phyloP scores from a whole-genome alignment of 2,113 vertebrate genomes.

The Myiopsitta monachus region DNA sequence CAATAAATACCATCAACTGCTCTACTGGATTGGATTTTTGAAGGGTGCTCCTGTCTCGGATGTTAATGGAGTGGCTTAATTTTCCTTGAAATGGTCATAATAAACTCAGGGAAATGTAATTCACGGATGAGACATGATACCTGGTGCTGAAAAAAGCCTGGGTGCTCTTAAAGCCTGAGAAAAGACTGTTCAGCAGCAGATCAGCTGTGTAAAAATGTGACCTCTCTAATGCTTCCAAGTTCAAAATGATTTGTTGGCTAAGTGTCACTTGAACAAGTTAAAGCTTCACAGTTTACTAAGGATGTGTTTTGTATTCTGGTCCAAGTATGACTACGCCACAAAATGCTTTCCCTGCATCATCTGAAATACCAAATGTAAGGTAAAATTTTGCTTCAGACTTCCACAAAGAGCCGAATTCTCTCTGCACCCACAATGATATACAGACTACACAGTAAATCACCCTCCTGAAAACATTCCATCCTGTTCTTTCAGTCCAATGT shows the following conservation, averaged over 20 bases:
- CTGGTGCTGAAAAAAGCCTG: background rate
- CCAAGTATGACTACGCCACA: slow-evolving; percentile 39
- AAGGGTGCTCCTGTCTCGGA: slow-evolving; percentile 12
- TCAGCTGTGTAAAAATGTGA: slow-evolving; percentile 34
- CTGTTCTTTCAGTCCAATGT: background rate
- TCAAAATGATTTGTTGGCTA: slow-evolving; percentile 44
- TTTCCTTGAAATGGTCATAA: slow-evolving; percentile 47
- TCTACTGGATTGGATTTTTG: slow-evolving; percentile 21
- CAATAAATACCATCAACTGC: slow-evolving; percentile 37
- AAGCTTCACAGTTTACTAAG: slow-evolving; percentile 56
- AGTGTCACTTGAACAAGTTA: slow-evolving; percentile 45
- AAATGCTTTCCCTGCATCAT: slow-evolving; percentile 48
- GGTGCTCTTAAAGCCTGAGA: slow-evolving; percentile 9
- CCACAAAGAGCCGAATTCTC: slow-evolving; percentile 2
- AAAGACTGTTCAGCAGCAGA: slow-evolving; percentile 7
- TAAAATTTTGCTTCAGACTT: slow-evolving; percentile 43
- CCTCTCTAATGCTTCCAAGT: slow-evolving; percentile 43
- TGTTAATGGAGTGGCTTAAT: slow-evolving; percentile 47
- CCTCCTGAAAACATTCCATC: background rate
- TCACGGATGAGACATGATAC: background rate
- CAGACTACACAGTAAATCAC: slow-evolving; percentile 33
- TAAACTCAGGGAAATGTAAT: slow-evolving; percentile 30
- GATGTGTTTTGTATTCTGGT: slow-evolving; percentile 58
- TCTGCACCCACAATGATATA: background rate
- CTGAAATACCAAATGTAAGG: slow-evolving; percentile 27